Evolutionary conservation across 1,140 invertebrate genomes (phyloP).

Genomic region (Meloidogyne chitwoodi): DNA sequence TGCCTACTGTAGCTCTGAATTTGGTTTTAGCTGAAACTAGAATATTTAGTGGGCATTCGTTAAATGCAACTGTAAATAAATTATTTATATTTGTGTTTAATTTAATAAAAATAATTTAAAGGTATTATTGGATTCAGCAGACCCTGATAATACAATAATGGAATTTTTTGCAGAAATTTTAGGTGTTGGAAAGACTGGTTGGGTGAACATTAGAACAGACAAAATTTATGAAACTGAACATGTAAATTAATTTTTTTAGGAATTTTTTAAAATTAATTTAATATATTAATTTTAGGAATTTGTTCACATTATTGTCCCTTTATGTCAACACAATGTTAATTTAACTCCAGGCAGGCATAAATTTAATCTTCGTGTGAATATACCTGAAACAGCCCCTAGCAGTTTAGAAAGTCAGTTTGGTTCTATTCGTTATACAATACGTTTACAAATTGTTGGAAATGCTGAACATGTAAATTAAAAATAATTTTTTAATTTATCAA

Average conservation of each 20-base stretch:
- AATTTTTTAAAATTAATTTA: background rate
- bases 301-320: slow-evolving; percentile 27
- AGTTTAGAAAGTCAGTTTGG: slow-evolving; percentile 57
- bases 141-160: slow-evolving; percentile 46
- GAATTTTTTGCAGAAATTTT: slow-evolving; percentile 50
- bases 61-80: slow-evolving; percentile 32
- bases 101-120: slow-evolving; percentile 1
- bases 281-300: slow-evolving; percentile 32
- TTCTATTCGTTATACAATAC: slow-evolving; percentile 49
- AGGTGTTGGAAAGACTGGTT: slow-evolving; percentile 50
- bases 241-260: slow-evolving; percentile 17
- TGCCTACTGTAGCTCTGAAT: slow-evolving; percentile 52
- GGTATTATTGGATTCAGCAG: slow-evolving; percentile 49
- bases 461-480: slow-evolving; percentile 40
- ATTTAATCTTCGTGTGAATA: slow-evolving; percentile 39
- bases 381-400: slow-evolving; percentile 45
- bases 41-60: slow-evolving; percentile 48
- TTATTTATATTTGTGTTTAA: background rate
- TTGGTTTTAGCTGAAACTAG: slow-evolving; percentile 43
- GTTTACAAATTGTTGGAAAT: slow-evolving; percentile 39
- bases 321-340: slow-evolving; percentile 27
- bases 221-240: slow-evolving; percentile 57
- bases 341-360: slow-evolving; percentile 48
- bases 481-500: background rate
- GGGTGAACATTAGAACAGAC: slow-evolving; percentile 57